Conservation (phyloP, 2,888 invertebrate species). For the Phyllotreta striolata region DNA sequence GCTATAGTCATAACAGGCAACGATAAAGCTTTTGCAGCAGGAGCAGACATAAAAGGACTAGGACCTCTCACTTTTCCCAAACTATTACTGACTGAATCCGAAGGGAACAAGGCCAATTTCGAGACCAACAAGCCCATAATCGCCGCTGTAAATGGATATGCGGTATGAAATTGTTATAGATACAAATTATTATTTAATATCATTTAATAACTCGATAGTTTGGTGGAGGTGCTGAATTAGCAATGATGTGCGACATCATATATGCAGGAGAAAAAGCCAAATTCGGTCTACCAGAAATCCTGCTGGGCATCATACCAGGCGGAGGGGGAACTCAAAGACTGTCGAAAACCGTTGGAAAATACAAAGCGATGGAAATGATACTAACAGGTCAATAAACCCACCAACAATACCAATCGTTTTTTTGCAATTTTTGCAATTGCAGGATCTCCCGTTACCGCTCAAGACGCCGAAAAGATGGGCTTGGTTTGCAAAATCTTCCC, state of each 20-base stretch:
- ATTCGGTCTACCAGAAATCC: constrained; percentile 98
- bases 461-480: constrained; percentile 91
- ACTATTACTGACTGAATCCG: constrained; percentile 77
- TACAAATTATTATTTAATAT: neutral
- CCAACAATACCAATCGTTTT: too few species aligned
- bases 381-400: constrained; percentile 73
- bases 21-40: constrained; percentile 80
- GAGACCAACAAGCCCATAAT: constrained; percentile 89
- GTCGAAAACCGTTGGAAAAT: constrained; percentile 88
- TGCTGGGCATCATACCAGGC: constrained; percentile 96
- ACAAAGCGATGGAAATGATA: constrained; percentile 98
- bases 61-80: constrained; percentile 77
- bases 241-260: constrained; percentile 99
- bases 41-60: constrained; percentile 99
- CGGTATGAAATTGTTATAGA: constrained; percentile 68
- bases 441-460: constrained; percentile 82
- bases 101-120: constrained; percentile 85
- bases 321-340: constrained; percentile 96
- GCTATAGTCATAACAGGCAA: constrained; percentile 93
- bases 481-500: constrained; percentile 92
- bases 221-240: constrained; percentile 97
- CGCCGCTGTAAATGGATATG: constrained; percentile 98
- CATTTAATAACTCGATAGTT: constrained; percentile 67
- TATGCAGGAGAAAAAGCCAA: constrained; percentile 98
- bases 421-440: constrained; percentile 6